Evolutionary conservation across 2,888 invertebrate species (phyloP).

Genomic region (Phorcus lineatus): DNA sequence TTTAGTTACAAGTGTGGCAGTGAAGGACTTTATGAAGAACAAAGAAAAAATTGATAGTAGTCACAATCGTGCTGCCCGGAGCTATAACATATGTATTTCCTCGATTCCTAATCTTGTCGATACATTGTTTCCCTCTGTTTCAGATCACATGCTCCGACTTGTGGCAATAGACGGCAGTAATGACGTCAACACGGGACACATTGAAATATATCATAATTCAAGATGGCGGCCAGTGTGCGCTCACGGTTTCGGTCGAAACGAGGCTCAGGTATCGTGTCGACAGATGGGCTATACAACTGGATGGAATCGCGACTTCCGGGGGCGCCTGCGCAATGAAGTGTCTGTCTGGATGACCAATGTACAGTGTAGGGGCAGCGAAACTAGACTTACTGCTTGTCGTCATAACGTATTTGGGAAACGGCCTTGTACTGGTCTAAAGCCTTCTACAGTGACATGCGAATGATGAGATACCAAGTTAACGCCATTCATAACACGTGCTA

Average conservation of each 20-base stretch:
- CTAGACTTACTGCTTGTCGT: conserved; percentile 52
- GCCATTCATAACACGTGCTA: too few relatives aligned
- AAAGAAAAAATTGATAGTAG: too few relatives aligned
- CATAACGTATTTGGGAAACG: conserved; percentile 25
- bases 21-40: too few relatives aligned
- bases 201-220: conserved; percentile 56
- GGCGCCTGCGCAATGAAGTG: conserved; percentile 29
- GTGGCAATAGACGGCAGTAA: conserved; percentile 41
- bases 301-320: conserved; percentile 28
- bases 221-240: conserved; percentile 59
- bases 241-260: conserved; percentile 55
- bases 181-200: conserved; percentile 45
- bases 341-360: conserved; percentile 54
- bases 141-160: conserved; percentile 60
- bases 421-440: conserved; percentile 7
- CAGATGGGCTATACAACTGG: conserved; percentile 59
- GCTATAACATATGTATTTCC: too few relatives aligned
- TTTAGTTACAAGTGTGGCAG: too few relatives aligned
- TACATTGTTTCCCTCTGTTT: neutral
- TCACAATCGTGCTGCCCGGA: too few relatives aligned
- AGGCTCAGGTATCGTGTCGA: conserved; percentile 58
- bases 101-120: too few relatives aligned
- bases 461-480: conserved; percentile 2
- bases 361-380: conserved; percentile 48
- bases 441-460: conserved; percentile 41